Evolutionary conservation across 2,113 vertebrate species (phyloP).

Genomic region (Okapia johnstoni): DNA sequence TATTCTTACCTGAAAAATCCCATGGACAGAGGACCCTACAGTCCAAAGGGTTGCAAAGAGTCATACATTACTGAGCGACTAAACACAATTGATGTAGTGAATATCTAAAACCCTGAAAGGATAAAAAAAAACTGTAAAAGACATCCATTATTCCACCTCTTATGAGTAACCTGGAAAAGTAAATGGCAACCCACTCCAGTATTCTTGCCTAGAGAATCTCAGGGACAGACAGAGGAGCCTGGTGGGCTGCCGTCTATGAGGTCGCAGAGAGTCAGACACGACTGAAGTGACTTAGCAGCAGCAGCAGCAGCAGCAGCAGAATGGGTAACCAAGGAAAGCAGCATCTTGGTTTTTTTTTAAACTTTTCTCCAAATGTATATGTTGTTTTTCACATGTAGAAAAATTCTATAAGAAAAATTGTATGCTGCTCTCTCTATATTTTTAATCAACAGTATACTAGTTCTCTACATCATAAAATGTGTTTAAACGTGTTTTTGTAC

Average conservation of each 20-base stretch:
- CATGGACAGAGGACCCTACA: not conserved
- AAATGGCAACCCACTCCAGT: not conserved
- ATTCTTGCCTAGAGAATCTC: not conserved
- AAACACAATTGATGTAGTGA: not conserved
- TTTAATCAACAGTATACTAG: not conserved
- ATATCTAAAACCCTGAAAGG: not conserved
- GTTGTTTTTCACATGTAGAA: not conserved
- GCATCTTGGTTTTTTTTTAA: not conserved
- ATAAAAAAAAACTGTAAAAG: not conserved
- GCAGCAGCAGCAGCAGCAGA: not conserved
- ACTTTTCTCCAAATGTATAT: not conserved
- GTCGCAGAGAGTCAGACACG: accelerated
- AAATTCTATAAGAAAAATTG: not conserved
- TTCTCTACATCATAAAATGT: not conserved
- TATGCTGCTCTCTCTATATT: not conserved
- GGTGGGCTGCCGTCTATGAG: not conserved
- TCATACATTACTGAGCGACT: not conserved
- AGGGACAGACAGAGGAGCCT: not conserved
- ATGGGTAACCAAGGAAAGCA: not conserved
- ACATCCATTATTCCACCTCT: not conserved
- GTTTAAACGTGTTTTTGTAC: not conserved
- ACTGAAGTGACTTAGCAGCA: not conserved
- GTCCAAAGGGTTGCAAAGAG: not conserved
- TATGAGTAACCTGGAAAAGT: not conserved
- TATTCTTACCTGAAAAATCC: not conserved